Base-by-base conservation (phyloP, 2,888 invertebrate species). In the Phania funesta region DNA sequence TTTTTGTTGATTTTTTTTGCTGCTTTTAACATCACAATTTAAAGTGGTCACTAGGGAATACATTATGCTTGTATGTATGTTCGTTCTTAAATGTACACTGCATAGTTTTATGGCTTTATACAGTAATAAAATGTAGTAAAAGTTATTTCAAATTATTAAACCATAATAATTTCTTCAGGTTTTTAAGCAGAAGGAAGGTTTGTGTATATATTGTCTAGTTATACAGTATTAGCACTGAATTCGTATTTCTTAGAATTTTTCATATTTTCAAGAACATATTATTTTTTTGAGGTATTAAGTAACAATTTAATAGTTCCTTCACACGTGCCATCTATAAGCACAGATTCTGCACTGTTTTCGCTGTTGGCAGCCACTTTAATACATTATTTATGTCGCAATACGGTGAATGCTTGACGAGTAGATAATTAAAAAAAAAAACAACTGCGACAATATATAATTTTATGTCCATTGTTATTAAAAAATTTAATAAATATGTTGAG, bases 391-490 rank as follows among this genome's bases (percentile, higher is more conserved):
- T 20, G 16, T 62, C 44, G 22, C 29, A 62, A 52, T 32, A 6
- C 7, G 29, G 20, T 20, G 26, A 24, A 54, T 41, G 4, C 22
- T 18, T 3, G 1, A 22, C 5, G 22, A 44, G 22, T n/a, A 52
- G 18, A 22, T 67, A 16, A 24, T 50, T 75, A 50, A 65, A 68
- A 58, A 46, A n/a, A n/a, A n/a, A n/a, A n/a, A n/a, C n/a, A n/a
- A n/a, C 9, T 32, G 60, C 20, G 60, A 50, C 67, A 52, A 60
- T 68, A 41, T 60, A 67, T 76, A 60, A 67, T 67, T 60, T 44
- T 50, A 41, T 44, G 50, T 67, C 67, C 60, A 50, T 68, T 44
- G 67, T 50, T 60, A 76, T 68, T 75, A 76, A 76, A 68, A n/a
- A 68, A 60, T 60, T 58, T 68, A 65, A 74, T 74, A 74, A 74